Evolutionary conservation across 2,888 invertebrate genomes (phyloP).

Genomic region (Drosophila ustulata): DNA sequence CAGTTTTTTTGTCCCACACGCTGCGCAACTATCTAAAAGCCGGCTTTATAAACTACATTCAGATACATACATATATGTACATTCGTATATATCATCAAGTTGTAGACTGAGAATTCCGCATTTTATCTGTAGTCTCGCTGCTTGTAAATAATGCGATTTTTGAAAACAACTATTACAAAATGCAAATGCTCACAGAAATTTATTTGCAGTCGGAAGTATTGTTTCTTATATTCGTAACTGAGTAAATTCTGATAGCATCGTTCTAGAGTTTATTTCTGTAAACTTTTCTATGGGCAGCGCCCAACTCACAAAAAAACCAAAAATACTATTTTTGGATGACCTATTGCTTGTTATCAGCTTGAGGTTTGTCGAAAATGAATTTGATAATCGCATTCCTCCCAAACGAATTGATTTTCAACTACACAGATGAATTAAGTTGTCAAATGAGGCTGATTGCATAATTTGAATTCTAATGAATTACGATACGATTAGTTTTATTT

Average conservation of each 20-base stretch:
- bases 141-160: background rate
- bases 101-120: conserved; percentile 5
- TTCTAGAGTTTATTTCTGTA: background rate
- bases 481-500: background rate
- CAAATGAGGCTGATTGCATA: too few relatives aligned
- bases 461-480: background rate
- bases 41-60: conserved; percentile 1
- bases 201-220: background rate
- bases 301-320: too few relatives aligned
- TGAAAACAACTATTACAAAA: background rate
- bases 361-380: too few relatives aligned
- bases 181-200: background rate
- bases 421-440: too few relatives aligned
- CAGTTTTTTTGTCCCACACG: conserved; percentile 62
- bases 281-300: background rate
- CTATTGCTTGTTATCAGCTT: too few relatives aligned
- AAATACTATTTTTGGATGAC: too few relatives aligned
- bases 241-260: conserved; percentile 9
- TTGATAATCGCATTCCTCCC: too few relatives aligned
- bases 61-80: background rate
- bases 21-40: conserved; percentile 20
- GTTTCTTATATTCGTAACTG: background rate
- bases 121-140: conserved; percentile 1
- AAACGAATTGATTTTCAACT: too few relatives aligned
- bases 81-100: background rate